phyloP scores from a whole-genome alignment of 2,888 invertebrate species.

The Chesias legatella region DNA sequence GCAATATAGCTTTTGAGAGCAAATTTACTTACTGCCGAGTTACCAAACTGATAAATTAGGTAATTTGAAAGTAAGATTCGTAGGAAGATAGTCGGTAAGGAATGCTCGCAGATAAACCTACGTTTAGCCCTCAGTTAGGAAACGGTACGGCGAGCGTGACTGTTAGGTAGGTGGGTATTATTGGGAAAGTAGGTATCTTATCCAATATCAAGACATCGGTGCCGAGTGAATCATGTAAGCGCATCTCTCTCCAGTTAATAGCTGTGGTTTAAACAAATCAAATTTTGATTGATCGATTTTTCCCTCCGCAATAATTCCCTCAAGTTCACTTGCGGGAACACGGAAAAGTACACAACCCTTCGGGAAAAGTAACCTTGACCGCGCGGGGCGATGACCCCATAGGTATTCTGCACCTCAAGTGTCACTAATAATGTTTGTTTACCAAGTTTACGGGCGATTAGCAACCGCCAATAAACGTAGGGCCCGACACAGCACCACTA shows the following conservation, averaged over 20 bases:
- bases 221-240: slow-evolving; percentile 51
- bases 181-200: slow-evolving; percentile 38
- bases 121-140: slow-evolving; percentile 25
- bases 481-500: slow-evolving; percentile 65
- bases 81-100: slow-evolving; percentile 1
- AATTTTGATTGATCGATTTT: slow-evolving; percentile 46
- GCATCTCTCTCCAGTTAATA: slow-evolving; percentile 37
- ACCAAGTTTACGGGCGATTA: slow-evolving; percentile 39
- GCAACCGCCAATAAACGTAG: slow-evolving; percentile 45
- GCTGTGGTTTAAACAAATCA: slow-evolving; percentile 48
- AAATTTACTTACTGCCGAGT: slow-evolving; percentile 1
- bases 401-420: slow-evolving; percentile 30
- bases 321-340: slow-evolving; percentile 33
- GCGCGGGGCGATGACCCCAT: slow-evolving; percentile 58
- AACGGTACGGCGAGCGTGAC: slow-evolving; percentile 24
- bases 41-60: neutral
- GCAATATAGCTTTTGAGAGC: no score
- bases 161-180: slow-evolving; percentile 27
- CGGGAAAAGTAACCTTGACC: slow-evolving; percentile 60
- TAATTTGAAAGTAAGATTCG: slow-evolving; percentile 9
- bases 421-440: slow-evolving; percentile 43
- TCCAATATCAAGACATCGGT: slow-evolving; percentile 34
- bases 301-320: slow-evolving; percentile 38
- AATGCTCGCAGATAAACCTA: slow-evolving; percentile 18
- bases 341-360: slow-evolving; percentile 50